These are phyloP conservation scores for Peribatodes rhomboidaria DNA, from an alignment of 2,888 invertebrate species.

Conservation along the genomic window DNA sequence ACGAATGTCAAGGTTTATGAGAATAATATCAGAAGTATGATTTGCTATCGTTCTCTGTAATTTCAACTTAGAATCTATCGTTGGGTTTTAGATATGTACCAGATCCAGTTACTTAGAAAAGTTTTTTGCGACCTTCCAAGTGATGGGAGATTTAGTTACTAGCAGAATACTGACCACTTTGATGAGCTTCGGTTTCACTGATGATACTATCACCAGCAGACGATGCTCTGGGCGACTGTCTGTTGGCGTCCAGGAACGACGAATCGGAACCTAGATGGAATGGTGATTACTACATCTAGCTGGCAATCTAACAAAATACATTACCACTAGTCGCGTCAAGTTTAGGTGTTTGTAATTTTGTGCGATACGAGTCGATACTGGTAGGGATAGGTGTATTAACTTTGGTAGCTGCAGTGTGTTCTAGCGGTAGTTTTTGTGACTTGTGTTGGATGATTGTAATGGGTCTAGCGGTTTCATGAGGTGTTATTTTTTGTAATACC, in stretches of 20 bases:
- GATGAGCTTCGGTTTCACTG: slow-evolving; percentile 83
- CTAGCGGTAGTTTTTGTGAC: background rate
- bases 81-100: background rate
- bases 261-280: slow-evolving; percentile 78
- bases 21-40: background rate
- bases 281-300: slow-evolving; percentile 48
- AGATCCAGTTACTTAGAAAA: background rate
- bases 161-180: slow-evolving; percentile 77
- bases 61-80: too few relatives aligned
- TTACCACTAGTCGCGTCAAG: background rate
- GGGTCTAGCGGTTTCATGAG: slow-evolving; percentile 9
- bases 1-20: background rate
- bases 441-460: slow-evolving; percentile 8
- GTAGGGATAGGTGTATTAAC: too few relatives aligned
- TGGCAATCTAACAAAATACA: slow-evolving; percentile 6
- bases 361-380: background rate
- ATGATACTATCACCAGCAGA: slow-evolving; percentile 81
- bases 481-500: background rate
- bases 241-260: slow-evolving; percentile 80
- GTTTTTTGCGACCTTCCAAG: slow-evolving; percentile 9
- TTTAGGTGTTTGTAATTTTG: background rate
- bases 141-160: slow-evolving; percentile 7
- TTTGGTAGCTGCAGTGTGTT: slow-evolving; percentile 1
- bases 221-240: slow-evolving; percentile 80
- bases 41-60: background rate